Conservation (phyloP, 2,888 invertebrate genomes). For the Chorisops tibialis region DNA sequence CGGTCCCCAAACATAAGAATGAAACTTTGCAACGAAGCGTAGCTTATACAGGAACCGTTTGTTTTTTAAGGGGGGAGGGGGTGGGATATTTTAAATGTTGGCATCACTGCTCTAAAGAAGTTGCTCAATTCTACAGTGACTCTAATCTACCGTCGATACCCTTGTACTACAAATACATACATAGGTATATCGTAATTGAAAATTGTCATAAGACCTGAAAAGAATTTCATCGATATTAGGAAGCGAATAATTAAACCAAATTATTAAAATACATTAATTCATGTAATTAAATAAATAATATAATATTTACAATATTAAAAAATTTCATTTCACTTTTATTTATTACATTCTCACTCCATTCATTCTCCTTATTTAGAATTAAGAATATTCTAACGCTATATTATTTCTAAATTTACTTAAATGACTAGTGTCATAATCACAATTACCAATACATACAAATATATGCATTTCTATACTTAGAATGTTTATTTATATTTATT, state of each 20-base stretch:
- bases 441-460: constrained; percentile 30
- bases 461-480: constrained; percentile 21
- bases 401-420: neutral
- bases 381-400: constrained; percentile 16
- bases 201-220: too few relatives aligned
- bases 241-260: neutral
- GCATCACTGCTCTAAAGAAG: too few relatives aligned
- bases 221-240: too few relatives aligned
- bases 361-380: neutral
- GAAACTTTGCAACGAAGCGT: too few relatives aligned
- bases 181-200: too few relatives aligned
- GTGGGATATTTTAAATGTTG: too few relatives aligned
- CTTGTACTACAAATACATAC: too few relatives aligned
- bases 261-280: constrained; percentile 8
- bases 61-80: too few relatives aligned
- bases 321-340: neutral
- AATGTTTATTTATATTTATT: neutral
- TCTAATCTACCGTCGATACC: too few relatives aligned
- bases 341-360: neutral
- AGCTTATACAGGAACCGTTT: too few relatives aligned
- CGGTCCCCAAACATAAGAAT: too few relatives aligned
- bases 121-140: too few relatives aligned
- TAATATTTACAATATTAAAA: constrained; percentile 20
- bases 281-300: constrained; percentile 21
- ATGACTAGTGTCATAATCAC: constrained; percentile 31